Conservation (phyloP, 2,113 vertebrate genomes). For the Dasyornis broadbenti region DNA sequence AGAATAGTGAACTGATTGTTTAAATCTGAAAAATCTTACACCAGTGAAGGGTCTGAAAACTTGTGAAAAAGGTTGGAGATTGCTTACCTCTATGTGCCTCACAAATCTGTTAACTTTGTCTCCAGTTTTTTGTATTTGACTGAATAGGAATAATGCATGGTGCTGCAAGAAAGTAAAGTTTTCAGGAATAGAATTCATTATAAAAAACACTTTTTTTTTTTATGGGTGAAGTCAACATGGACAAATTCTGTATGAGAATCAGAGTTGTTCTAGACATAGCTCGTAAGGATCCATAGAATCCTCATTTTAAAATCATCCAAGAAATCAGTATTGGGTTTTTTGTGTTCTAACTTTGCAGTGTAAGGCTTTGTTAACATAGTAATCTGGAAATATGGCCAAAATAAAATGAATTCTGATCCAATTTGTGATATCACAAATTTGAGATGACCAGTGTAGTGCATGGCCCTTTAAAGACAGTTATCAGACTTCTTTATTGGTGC, state of each 20-base stretch:
- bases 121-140: neutral
- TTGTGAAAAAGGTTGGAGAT: neutral
- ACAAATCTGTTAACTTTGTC: neutral
- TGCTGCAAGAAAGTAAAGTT: neutral
- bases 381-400: neutral
- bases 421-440: neutral
- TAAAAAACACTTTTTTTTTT: neutral
- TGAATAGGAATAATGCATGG: neutral
- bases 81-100: neutral
- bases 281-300: neutral
- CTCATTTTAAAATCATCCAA: neutral
- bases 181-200: neutral
- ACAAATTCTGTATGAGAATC: neutral
- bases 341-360: neutral
- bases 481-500: neutral
- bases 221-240: neutral
- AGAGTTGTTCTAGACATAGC: neutral
- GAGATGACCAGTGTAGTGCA: neutral
- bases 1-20: neutral
- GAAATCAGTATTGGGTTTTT: neutral
- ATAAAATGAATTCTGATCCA: neutral
- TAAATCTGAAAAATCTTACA: neutral
- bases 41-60: neutral
- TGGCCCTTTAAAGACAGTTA: neutral
- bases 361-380: neutral